These are phyloP conservation scores for Nymphicus hollandicus DNA, from an alignment of 2,113 vertebrate genomes.

Conservation along the genomic window DNA sequence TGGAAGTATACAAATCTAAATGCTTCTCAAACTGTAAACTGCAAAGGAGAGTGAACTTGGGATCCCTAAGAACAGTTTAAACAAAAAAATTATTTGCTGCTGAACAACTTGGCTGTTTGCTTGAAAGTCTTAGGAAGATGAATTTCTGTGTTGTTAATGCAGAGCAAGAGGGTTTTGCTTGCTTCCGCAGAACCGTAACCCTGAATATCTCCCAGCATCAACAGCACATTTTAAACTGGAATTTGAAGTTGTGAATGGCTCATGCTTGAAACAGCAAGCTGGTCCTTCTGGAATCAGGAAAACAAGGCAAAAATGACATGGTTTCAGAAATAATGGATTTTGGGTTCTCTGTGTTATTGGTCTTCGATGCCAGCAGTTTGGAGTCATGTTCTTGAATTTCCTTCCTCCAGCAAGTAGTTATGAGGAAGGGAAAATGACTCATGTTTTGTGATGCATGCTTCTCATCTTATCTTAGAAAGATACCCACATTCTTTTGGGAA, in stretches of 20 bases:
- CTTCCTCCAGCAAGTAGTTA: background rate
- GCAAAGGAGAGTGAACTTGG: background rate
- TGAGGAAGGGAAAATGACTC: background rate
- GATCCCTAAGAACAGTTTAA: background rate
- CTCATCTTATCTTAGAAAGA: background rate
- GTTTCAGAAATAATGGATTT: background rate
- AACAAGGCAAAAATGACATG: background rate
- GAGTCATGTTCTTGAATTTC: background rate
- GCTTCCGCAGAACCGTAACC: background rate
- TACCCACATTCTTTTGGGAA: background rate
- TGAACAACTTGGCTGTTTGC: background rate
- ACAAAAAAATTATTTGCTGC: background rate
- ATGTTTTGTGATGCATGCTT: background rate
- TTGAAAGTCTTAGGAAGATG: background rate
- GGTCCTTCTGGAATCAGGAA: background rate
- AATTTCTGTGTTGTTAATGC: background rate
- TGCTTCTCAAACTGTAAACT: background rate
- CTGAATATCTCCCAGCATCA: background rate
- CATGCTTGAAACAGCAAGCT: background rate
- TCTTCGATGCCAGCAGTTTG: background rate
- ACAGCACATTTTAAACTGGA: background rate
- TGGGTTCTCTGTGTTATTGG: background rate
- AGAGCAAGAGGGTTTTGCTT: background rate
- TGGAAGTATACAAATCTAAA: background rate
- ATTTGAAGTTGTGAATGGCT: background rate